Conservation (phyloP, 2,113 vertebrate species). For the Nothobranchius kuhntae region DNA sequence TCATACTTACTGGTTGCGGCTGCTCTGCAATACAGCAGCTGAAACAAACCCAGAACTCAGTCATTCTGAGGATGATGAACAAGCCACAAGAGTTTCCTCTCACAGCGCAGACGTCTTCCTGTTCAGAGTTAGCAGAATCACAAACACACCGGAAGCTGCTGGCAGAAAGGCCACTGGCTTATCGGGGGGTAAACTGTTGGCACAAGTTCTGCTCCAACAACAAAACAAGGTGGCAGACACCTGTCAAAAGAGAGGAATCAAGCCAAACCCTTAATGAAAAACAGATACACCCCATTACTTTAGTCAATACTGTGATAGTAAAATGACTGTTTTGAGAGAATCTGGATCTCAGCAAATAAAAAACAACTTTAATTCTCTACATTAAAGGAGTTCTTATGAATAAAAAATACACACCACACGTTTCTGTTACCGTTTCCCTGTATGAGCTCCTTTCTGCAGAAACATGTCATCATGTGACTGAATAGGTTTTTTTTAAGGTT, state of each 20-base stretch:
- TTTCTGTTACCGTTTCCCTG: no score
- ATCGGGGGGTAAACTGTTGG: constrained; percentile 29
- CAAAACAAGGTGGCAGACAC: constrained; percentile 25
- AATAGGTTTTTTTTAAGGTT: no score
- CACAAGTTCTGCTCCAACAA: constrained; percentile 26
- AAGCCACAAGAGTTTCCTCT: constrained; percentile 75
- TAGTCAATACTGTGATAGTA: neutral
- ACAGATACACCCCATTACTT: neutral
- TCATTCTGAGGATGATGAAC: constrained; percentile 80
- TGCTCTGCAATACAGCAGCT: constrained; percentile 87
- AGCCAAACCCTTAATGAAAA: neutral
- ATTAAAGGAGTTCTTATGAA: no score
- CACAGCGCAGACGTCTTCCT: constrained; percentile 69
- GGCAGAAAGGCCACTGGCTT: constrained; percentile 44
- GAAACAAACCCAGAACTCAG: constrained; percentile 86
- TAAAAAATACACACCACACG: no score
- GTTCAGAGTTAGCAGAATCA: constrained; percentile 59
- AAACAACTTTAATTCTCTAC: no score
- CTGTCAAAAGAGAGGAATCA: constrained; percentile 25
- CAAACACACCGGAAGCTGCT: constrained; percentile 64
- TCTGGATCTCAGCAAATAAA: no score
- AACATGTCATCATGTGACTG: no score
- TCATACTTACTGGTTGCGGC: constrained; percentile 86
- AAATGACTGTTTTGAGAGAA: neutral
- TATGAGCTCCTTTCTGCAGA: no score